These are phyloP conservation scores for Parazoanthus atlanticus DNA, from an alignment of 92 coral and sea anemone genomes.

Conservation along the genomic window DNA sequence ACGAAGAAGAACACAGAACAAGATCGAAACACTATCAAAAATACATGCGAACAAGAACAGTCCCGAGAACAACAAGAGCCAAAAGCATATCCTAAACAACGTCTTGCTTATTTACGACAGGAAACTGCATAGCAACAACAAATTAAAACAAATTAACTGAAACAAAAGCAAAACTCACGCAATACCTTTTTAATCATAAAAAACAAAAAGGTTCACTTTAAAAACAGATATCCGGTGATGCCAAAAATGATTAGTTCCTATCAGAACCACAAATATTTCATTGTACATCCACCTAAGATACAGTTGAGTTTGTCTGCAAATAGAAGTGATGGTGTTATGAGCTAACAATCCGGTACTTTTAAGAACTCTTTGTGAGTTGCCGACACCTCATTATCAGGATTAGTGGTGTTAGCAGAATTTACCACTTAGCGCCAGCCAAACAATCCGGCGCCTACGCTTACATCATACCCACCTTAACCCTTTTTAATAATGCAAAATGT, in stretches of 20 bases:
- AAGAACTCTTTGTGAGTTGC: constrained; percentile 26
- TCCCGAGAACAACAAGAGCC: neutral
- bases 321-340: constrained; percentile 3
- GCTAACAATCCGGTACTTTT: constrained; percentile 10
- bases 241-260: neutral
- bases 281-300: neutral
- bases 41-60: neutral
- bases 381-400: constrained; percentile 28
- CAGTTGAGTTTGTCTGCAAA: neutral
- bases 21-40: neutral
- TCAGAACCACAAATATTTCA: neutral
- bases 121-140: constrained; percentile 13
- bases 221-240: neutral
- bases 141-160: neutral
- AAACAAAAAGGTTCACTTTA: neutral
- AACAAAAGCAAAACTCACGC: constrained; percentile 6
- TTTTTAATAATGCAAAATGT: neutral
- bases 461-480: neutral
- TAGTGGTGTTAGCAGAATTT: neutral
- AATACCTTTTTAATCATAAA: neutral
- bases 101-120: neutral
- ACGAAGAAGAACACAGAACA: too few relatives aligned
- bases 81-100: neutral
- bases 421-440: neutral
- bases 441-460: neutral